Percentiles rank a stretch among this genome's conserved stretches.
phyloP scores from a whole-genome alignment of 2,888 invertebrate species.

The Ephialtes manifestator region DNA sequence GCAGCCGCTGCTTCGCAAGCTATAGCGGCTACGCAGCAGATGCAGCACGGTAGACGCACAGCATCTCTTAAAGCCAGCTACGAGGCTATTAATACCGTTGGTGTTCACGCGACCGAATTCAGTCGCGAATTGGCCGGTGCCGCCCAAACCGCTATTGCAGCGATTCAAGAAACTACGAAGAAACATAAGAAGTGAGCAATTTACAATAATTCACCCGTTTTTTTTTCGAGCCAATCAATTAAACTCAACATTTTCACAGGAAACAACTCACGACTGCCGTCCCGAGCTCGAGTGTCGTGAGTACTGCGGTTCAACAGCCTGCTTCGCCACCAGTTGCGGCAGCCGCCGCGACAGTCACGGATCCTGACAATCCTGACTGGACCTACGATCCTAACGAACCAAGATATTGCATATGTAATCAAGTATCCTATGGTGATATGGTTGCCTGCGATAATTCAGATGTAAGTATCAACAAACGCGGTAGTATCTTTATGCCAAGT shows the following conservation, averaged over 20 bases:
- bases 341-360: slow-evolving; percentile 86
- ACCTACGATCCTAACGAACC: slow-evolving; percentile 98
- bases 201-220: background rate
- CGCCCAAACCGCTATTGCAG: slow-evolving; percentile 91
- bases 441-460: slow-evolving; percentile 99
- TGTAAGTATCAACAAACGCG: slow-evolving; percentile 89
- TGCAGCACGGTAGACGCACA: slow-evolving; percentile 97
- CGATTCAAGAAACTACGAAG: slow-evolving; percentile 89
- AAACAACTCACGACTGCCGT: slow-evolving; percentile 83
- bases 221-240: background rate
- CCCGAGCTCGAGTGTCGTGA: slow-evolving; percentile 82
- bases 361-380: slow-evolving; percentile 93
- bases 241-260: background rate
- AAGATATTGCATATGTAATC: slow-evolving; percentile 98
- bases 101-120: slow-evolving; percentile 90
- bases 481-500: too few relatives aligned
- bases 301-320: slow-evolving; percentile 83
- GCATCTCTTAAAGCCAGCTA: slow-evolving; percentile 98
- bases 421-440: slow-evolving; percentile 99
- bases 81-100: slow-evolving; percentile 92
- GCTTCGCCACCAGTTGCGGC: slow-evolving; percentile 85
- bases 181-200: slow-evolving; percentile 89
- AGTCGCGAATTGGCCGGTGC: slow-evolving; percentile 91
- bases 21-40: slow-evolving; percentile 97
- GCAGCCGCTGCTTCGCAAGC: slow-evolving; percentile 98